Conservation (phyloP, 2,888 invertebrate genomes). For the Gryllus longicercus region DNA sequence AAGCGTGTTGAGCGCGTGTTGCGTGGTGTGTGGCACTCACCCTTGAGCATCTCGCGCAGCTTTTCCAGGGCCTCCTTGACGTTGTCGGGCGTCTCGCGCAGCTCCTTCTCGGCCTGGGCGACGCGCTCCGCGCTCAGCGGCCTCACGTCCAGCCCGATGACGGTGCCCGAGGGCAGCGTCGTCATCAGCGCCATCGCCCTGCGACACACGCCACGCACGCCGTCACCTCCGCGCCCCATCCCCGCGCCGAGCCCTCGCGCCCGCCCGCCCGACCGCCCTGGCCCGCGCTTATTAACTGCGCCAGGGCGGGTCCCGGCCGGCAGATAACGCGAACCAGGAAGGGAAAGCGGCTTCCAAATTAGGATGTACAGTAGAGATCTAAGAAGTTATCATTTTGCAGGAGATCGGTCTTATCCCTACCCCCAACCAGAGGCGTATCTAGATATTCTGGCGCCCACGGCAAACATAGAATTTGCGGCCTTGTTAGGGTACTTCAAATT, state of each 20-base stretch:
- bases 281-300: too few species aligned
- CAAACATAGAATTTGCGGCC: too few species aligned
- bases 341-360: too few species aligned
- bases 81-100: conserved; percentile 68
- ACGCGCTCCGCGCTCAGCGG: conserved; percentile 58
- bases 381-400: too few species aligned
- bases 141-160: conserved; percentile 56
- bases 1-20: too few species aligned
- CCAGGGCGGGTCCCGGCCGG: too few species aligned
- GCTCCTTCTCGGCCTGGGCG: conserved; percentile 60
- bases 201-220: not conserved
- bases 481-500: too few species aligned
- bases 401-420: too few species aligned
- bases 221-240: not conserved
- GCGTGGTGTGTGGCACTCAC: conserved; percentile 39
- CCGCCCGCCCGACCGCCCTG: not conserved
- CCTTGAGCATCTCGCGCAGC: conserved; percentile 59
- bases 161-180: not conserved
- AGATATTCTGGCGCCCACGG: too few species aligned
- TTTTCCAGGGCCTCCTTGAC: conserved; percentile 58
- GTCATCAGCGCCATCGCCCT: not conserved
- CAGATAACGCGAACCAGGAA: too few species aligned
- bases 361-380: too few species aligned
- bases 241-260: not conserved
- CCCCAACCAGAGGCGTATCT: too few species aligned